These are phyloP conservation scores for Lepidurus couesii DNA, from an alignment of 1,140 invertebrate genomes.

Conservation along the genomic window DNA sequence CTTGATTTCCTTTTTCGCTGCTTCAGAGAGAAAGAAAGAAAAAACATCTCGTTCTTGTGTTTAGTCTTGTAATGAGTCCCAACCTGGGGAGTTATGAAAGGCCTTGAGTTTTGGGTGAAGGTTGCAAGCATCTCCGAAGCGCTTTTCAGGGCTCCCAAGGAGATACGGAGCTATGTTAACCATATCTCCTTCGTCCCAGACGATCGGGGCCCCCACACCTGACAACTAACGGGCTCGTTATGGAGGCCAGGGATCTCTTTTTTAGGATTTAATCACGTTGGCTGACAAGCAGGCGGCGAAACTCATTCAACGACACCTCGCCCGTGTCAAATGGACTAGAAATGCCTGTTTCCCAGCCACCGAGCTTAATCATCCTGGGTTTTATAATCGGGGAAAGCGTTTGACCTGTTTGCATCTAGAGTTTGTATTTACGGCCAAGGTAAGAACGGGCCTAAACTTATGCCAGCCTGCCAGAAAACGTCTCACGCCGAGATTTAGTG, in stretches of 20 bases:
- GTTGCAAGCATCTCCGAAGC: not conserved
- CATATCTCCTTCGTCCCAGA: not conserved
- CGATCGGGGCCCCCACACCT: not conserved
- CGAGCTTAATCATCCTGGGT: not conserved
- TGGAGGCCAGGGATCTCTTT: not conserved
- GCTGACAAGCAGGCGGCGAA: not conserved
- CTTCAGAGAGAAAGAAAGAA: no score
- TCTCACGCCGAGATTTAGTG: not conserved
- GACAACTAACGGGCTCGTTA: not conserved
- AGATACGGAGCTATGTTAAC: not conserved
- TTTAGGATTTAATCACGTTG: not conserved
- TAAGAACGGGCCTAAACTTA: no score
- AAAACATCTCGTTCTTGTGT: no score
- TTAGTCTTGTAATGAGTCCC: no score
- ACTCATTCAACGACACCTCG: not conserved
- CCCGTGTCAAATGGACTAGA: not conserved
- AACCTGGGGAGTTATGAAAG: not conserved
- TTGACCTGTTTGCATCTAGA: no score
- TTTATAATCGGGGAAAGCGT: no score
- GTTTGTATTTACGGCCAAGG: no score
- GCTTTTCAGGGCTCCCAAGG: not conserved
- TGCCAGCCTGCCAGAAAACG: not conserved
- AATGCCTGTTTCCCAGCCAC: not conserved
- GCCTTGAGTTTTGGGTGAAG: conserved; percentile 7
- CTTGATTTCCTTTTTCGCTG: not conserved